These are phyloP conservation scores for Volucella inflata DNA, from an alignment of 2,888 invertebrate genomes.

Conservation along the genomic window DNA sequence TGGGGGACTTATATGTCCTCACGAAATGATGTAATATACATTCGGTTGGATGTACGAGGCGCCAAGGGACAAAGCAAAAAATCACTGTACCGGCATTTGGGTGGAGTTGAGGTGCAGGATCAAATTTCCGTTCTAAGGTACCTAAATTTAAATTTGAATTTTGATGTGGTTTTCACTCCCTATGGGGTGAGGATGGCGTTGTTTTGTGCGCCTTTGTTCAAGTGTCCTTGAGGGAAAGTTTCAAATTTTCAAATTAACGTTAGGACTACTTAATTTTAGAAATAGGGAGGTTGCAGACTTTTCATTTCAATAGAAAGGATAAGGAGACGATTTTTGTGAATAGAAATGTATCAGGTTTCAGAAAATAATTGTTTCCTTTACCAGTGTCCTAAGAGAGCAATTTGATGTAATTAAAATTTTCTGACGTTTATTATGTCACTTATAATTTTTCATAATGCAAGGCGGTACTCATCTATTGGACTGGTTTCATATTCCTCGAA, in stretches of 20 bases:
- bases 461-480: no score
- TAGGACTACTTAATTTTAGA: background rate
- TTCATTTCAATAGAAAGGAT: no score
- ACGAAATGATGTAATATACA: conserved; percentile 94
- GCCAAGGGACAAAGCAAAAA: conserved; percentile 92
- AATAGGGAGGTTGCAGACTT: no score
- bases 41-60: conserved; percentile 95
- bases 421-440: no score
- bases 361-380: background rate
- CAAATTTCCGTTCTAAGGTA: conserved; percentile 93
- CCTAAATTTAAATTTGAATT: conserved; percentile 45
- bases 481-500: no score
- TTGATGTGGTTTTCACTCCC: background rate
- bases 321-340: background rate
- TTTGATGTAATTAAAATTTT: background rate
- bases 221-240: conserved; percentile 36
- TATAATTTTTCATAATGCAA: no score
- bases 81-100: conserved; percentile 91
- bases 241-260: conserved; percentile 24
- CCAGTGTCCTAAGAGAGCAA: background rate
- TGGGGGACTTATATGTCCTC: conserved; percentile 98
- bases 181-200: background rate
- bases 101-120: conserved; percentile 96
- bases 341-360: conserved; percentile 13
- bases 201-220: background rate